Percentiles rank a stretch among this genome's conserved stretches.
Conservation (phyloP, 92 coral and sea anemone species). For the Chrysogorgia sp. region DNA sequence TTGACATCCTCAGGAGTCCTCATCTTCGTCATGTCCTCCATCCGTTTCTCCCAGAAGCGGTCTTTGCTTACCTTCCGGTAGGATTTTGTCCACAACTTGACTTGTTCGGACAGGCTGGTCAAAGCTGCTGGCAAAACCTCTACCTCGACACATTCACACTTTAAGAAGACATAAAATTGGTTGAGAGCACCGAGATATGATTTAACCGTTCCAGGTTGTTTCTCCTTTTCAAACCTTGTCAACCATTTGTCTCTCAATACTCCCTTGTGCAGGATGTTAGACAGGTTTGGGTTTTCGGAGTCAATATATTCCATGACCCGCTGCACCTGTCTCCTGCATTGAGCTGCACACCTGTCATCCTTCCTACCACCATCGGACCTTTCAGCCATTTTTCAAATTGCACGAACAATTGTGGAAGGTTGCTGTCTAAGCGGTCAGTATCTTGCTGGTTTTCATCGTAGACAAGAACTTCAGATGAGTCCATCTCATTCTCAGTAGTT, state of each 20-base stretch:
- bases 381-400: slow-evolving; percentile 59
- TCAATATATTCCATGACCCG: slow-evolving; percentile 40
- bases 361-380: slow-evolving; percentile 62
- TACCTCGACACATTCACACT: background rate
- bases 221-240: slow-evolving; percentile 28
- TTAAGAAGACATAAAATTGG: background rate
- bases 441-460: background rate
- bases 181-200: slow-evolving; percentile 50
- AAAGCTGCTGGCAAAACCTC: background rate
- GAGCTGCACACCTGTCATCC: slow-evolving; percentile 38
- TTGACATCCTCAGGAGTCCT: slow-evolving; percentile 44
- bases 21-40: slow-evolving; percentile 51
- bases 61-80: slow-evolving; percentile 35
- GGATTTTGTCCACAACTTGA: slow-evolving; percentile 8
- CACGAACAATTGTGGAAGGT: background rate
- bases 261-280: slow-evolving; percentile 33
- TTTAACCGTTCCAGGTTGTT: slow-evolving; percentile 58
- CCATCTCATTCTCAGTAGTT: too few species aligned
- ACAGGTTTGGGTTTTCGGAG: slow-evolving; percentile 31
- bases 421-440: background rate
- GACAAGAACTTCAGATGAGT: background rate
- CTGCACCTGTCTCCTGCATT: slow-evolving; percentile 50
- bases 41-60: slow-evolving; percentile 56
- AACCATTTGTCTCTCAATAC: slow-evolving; percentile 54
- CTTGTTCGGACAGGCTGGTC: background rate